phyloP scores from a whole-genome alignment of 2,113 vertebrate genomes.

The Puma concolor region DNA sequence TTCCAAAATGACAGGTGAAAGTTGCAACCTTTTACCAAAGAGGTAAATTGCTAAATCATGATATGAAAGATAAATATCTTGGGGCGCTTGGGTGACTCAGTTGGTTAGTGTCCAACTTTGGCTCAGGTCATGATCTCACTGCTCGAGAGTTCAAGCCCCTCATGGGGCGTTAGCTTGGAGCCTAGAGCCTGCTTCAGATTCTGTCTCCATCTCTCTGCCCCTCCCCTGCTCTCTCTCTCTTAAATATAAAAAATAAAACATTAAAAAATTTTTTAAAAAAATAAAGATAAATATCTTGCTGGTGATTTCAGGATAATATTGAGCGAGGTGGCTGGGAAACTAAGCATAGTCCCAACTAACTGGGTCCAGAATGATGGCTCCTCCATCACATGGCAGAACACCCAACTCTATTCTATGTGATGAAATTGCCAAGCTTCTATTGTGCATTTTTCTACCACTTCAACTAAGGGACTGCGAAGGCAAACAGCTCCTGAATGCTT shows the following conservation, averaged over 20 bases:
- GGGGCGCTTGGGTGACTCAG: too few relatives aligned
- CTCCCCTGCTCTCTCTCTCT: too few relatives aligned
- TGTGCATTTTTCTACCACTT: background rate
- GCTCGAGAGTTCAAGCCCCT: too few relatives aligned
- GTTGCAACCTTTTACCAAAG: background rate
- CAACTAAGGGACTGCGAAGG: background rate
- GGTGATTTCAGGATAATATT: background rate
- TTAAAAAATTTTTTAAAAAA: too few relatives aligned
- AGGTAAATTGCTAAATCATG: background rate
- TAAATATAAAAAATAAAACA: too few relatives aligned
- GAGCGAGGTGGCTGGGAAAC: background rate
- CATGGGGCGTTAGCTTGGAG: too few relatives aligned
- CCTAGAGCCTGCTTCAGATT: too few relatives aligned
- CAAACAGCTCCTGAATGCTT: background rate
- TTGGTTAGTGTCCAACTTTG: too few relatives aligned
- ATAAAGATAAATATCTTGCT: slow-evolving; percentile 28
- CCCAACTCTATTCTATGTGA: background rate
- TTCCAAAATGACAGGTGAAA: slow-evolving; percentile 35
- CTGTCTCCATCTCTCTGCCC: too few relatives aligned
- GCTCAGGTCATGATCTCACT: too few relatives aligned
- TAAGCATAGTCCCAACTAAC: background rate
- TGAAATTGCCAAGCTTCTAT: background rate
- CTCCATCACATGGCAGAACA: background rate
- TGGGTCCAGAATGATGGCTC: background rate
- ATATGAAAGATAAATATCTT: slow-evolving; percentile 29